These are phyloP conservation scores for Sphyrna mokarran DNA, from an alignment of 2,113 vertebrate genomes.

Conservation along the genomic window DNA sequence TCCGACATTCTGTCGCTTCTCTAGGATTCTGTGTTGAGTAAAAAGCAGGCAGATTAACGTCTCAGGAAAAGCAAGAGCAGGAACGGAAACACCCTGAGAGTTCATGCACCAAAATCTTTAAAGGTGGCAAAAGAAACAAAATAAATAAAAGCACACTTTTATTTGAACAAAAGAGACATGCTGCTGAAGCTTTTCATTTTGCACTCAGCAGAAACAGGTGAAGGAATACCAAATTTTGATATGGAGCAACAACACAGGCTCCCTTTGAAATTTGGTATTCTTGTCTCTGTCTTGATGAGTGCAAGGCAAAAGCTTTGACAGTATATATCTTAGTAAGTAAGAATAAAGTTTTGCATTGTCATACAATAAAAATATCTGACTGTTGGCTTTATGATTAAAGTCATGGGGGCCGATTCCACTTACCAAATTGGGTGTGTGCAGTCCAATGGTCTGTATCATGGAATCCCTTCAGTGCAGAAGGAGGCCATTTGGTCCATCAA, in stretches of 20 bases:
- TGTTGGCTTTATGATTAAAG: background rate
- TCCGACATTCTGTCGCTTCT: constrained; percentile 74
- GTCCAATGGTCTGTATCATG: no score
- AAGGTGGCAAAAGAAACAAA: background rate
- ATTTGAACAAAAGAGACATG: background rate
- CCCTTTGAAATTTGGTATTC: background rate
- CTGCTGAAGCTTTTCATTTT: background rate
- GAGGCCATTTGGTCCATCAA: no score
- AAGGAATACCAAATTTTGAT: background rate
- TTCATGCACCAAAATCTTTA: background rate
- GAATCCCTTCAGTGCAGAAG: no score
- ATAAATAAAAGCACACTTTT: background rate
- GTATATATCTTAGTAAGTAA: background rate
- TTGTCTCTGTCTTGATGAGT: background rate
- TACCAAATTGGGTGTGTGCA: no score
- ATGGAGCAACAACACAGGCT: background rate
- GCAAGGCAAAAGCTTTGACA: background rate
- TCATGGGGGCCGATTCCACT: no score
- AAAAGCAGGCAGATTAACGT: background rate
- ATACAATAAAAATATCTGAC: background rate
- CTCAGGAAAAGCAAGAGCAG: constrained; percentile 42
- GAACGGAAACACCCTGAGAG: background rate
- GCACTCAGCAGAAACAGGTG: background rate
- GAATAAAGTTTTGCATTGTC: no score
- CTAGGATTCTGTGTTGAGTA: constrained; percentile 58